Percentiles rank a stretch among this genome's conserved stretches.
phyloP scores from a whole-genome alignment of 2,888 invertebrate genomes.

The Netelia fuscicornis region DNA sequence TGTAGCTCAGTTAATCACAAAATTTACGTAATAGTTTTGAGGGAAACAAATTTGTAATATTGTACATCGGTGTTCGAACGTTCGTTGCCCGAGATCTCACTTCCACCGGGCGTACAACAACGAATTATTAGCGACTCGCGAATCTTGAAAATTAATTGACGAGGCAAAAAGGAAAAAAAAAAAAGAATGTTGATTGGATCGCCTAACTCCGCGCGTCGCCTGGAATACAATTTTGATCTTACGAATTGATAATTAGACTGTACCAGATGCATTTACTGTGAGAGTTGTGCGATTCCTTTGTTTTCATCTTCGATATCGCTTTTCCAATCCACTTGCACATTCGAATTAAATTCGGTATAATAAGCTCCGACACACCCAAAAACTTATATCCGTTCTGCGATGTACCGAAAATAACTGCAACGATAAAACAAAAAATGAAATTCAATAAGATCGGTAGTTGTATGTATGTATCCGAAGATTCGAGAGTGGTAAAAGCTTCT shows the following conservation, averaged over 20 bases:
- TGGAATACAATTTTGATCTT: conserved; percentile 18
- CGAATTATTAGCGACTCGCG: conserved; percentile 19
- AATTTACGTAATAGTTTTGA: conserved; percentile 38
- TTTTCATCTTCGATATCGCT: background rate
- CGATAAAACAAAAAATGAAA: background rate
- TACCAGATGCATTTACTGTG: conserved; percentile 60
- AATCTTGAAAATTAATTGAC: background rate
- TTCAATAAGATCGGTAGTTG: conserved; percentile 34
- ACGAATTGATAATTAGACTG: conserved; percentile 41
- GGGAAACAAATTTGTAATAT: conserved; percentile 21
- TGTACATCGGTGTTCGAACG: conserved; percentile 36
- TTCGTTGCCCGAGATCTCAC: conserved; percentile 17
- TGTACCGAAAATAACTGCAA: background rate
- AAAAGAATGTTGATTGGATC: background rate
- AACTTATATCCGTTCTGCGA: background rate
- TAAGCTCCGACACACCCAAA: conserved; percentile 30
- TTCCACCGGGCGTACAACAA: conserved; percentile 37
- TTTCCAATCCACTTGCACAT: conserved; percentile 15
- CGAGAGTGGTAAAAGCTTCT: conserved; percentile 34
- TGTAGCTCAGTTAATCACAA: conserved; percentile 36
- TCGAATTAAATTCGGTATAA: conserved; percentile 20
- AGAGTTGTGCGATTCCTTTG: conserved; percentile 18
- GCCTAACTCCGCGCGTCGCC: background rate
- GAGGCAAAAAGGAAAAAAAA: background rate
- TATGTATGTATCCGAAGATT: conserved; percentile 16